Base-by-base conservation (phyloP, 1,140 invertebrate genomes). In the Zaprionus inermis region DNA sequence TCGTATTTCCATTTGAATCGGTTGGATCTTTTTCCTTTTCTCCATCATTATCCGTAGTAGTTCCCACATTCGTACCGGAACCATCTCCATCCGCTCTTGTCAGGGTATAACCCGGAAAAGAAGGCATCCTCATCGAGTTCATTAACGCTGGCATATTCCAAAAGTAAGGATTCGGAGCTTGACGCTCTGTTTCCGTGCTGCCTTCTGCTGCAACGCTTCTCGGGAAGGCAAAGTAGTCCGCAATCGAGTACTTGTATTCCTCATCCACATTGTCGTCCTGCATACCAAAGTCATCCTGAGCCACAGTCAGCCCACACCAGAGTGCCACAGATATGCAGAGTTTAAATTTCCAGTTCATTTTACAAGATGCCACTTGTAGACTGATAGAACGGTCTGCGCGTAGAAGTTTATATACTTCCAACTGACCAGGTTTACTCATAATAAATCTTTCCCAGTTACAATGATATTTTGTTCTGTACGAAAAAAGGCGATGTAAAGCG, bases 381-480 rank as follows among this genome's bases (percentile, higher is more conserved):
- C 66, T 68, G 57, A 51, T 68, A 18, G 20, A 36, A 16, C 18
- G 3, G 7, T 16, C 9, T 11, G 14, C 22, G 16, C 0, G 9
- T 11, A 1, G 5, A 18, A 56, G 63, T n/a, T 57, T 67, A 58
- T 67, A 66, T 67, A 67, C 28, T 57, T 46, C 30, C 22, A 7
- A 1, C 3, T 12, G 7, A 16, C 20, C n/a, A 16, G 20, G 10
- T 63, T 51, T 54, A 32, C 20, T n/a, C 24, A 5, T 18, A 12
- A 38, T 16, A 11, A 38, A 44, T 41, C 34, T 22, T 5, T 46
- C 4, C 16, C n/a, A 28, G 11, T 28, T 65, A 41, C 14, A 34
- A 12, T n/a, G 2, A 38, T 16, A 38, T 38, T 52, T n/a, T 28
- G 32, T 65, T 20, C 34, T 41, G 7, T 38, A 38, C n/a, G 24